Evolutionary conservation across 1,140 invertebrate species (phyloP).

Genomic region (Frieseomelitta varia): DNA sequence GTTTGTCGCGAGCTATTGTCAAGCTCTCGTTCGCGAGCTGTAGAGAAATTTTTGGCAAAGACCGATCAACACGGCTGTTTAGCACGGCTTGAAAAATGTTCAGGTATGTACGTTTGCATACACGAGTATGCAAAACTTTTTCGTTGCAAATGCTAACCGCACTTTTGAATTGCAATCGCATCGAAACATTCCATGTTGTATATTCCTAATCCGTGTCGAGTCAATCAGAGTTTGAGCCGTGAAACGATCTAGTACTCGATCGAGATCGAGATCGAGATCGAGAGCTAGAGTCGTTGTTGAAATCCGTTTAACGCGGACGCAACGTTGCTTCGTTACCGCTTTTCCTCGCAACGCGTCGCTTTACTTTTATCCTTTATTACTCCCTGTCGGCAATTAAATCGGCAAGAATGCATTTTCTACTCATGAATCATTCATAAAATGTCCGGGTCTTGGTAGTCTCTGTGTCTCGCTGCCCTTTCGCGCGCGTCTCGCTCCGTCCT

Average conservation of each 20-base stretch:
- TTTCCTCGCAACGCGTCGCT: background rate
- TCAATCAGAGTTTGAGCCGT: background rate
- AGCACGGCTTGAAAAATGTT: too few relatives aligned
- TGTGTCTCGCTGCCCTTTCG: constrained; percentile 45
- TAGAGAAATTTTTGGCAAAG: background rate
- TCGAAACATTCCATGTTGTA: background rate
- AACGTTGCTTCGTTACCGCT: background rate
- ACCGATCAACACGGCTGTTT: background rate
- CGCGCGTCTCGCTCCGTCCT: constrained; percentile 41
- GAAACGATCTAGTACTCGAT: background rate
- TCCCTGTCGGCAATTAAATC: constrained; percentile 25
- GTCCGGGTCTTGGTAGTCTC: constrained; percentile 43
- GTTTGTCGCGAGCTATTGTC: background rate
- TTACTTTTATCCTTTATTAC: constrained; percentile 8
- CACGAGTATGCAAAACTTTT: too few relatives aligned
- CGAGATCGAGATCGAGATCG: too few relatives aligned
- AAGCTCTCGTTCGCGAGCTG: background rate
- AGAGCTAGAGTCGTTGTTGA: background rate
- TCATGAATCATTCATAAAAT: constrained; percentile 65
- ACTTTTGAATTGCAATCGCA: too few relatives aligned
- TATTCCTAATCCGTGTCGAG: background rate
- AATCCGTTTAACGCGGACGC: background rate
- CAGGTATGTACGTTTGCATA: too few relatives aligned
- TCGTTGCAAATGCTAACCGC: too few relatives aligned
- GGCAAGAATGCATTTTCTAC: constrained; percentile 51